Base-by-base conservation (phyloP, 2,113 vertebrate species). In the Tursiops truncatus region DNA sequence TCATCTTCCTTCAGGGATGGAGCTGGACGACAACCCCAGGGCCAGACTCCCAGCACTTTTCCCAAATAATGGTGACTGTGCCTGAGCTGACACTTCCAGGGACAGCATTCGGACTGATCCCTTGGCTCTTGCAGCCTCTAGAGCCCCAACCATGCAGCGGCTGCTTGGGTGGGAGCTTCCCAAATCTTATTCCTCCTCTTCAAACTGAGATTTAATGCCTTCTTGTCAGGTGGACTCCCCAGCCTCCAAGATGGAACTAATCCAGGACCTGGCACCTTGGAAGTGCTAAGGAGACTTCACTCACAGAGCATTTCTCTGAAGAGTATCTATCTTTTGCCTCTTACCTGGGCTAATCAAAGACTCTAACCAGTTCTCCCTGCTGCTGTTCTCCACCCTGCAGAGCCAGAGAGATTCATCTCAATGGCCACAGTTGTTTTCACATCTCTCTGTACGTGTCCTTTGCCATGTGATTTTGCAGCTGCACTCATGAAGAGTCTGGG, bases 21-120 rank as follows among this genome's bases (percentile, higher is more conserved):
- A 44, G 12, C 38, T 2, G 25, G 41, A 20, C 56, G 2, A 2
- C 26, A 53, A 8, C 1, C 18, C 14, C 6, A 11, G 13, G 56
- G 36, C 2, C 12, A 50, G 33, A 18, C 2, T 62, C 21, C 74
- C 33, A 36, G 38, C 9, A 31, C 13, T 4, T 33, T 50, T 10
- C 60, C 2, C 2, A 1, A 3, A 14, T 6, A 15, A 12, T 21
- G 41, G 50, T 17, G 41, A 17, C n/a, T 25, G 1, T 10, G 9
- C 23, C 87, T 41, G 21, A 14, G 62, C 5, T 8, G 28, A n/a
- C 82, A 15, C 44, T 6, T 17, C 23, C 25, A 67, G 47, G 13
- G 25, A n/a, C 15, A 60, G 10, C 53, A 21, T 80, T 47, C 12
- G 13, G 11, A 44, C 10, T n/a, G 14, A 33, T 36, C 68, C 58